Percentiles rank a stretch among this genome's conserved stretches.
Conservation (phyloP, 1,140 invertebrate species). For the Melipona quadrifasciata region DNA sequence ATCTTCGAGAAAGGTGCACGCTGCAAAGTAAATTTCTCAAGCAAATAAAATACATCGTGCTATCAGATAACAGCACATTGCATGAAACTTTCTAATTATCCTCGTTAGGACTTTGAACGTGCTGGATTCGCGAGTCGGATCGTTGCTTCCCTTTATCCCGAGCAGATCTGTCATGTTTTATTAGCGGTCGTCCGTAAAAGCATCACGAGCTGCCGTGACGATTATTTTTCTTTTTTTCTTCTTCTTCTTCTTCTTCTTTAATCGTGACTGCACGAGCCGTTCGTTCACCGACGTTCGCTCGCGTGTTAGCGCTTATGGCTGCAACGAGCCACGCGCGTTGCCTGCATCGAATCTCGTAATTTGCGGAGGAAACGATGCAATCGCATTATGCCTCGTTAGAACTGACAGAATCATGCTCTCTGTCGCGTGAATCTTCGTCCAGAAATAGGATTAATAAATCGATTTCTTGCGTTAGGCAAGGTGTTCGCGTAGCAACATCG, state of each 20-base stretch:
- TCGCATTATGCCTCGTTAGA: slow-evolving; percentile 24
- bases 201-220: slow-evolving; percentile 32
- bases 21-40: not conserved
- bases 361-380: slow-evolving; percentile 3
- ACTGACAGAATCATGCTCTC: not conserved
- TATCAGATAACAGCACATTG: not conserved
- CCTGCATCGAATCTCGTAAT: slow-evolving; percentile 23
- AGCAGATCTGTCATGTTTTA: slow-evolving; percentile 17
- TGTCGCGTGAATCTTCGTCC: slow-evolving; percentile 4
- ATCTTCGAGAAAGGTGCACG: not conserved
- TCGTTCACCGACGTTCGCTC: no score
- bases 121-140: not conserved
- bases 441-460: slow-evolving; percentile 21
- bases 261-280: slow-evolving; percentile 20
- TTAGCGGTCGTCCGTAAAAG: slow-evolving; percentile 13
- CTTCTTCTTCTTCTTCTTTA: not conserved
- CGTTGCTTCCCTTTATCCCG: slow-evolving; percentile 34
- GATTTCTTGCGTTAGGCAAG: slow-evolving; percentile 1
- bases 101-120: not conserved
- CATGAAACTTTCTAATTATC: slow-evolving; percentile 34
- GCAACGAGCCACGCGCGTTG: not conserved
- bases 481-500: not conserved
- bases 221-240: not conserved
- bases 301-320: not conserved
- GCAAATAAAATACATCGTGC: not conserved